These are phyloP conservation scores for Euspilapteryx auroguttella DNA, from an alignment of 2,888 invertebrate genomes.

Conservation along the genomic window DNA sequence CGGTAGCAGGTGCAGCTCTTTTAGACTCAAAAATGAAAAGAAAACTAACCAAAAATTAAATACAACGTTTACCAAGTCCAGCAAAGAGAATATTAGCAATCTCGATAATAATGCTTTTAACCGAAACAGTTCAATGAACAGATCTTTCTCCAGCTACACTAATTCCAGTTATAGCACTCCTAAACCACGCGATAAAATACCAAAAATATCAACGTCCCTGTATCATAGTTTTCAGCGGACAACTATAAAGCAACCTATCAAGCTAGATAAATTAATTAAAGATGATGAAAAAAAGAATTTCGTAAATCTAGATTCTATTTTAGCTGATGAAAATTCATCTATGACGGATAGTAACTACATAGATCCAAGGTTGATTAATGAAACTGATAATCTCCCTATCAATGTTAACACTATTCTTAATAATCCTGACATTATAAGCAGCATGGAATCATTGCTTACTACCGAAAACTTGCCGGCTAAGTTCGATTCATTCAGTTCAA, in stretches of 20 bases:
- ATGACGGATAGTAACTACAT: conserved; percentile 56
- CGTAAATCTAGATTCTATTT: conserved; percentile 49
- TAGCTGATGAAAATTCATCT: conserved; percentile 39
- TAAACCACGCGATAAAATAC: conserved; percentile 49
- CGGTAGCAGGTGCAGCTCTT: conserved; percentile 46
- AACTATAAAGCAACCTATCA: conserved; percentile 40
- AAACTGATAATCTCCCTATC: conserved; percentile 70
- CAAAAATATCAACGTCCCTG: conserved; percentile 49
- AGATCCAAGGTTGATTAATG: conserved; percentile 67
- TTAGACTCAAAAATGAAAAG: conserved; percentile 43
- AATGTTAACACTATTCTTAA: conserved; percentile 52
- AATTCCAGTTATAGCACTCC: conserved; percentile 44
- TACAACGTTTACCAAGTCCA: conserved; percentile 48
- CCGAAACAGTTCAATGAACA: conserved; percentile 38
- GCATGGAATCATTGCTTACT: conserved; percentile 51
- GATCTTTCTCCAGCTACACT: conserved; percentile 45
- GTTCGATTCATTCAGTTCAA: conserved; percentile 43
- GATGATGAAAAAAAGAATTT: conserved; percentile 36
- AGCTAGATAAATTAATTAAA: conserved; percentile 47
- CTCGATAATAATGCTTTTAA: conserved; percentile 35
- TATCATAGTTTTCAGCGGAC: conserved; percentile 49
- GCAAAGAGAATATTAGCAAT: conserved; percentile 47
- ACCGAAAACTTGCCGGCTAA: conserved; percentile 52
- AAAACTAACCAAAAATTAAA: conserved; percentile 46
- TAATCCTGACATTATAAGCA: conserved; percentile 53